These are phyloP conservation scores for Neoitamus cyanurus DNA, from an alignment of 2,888 invertebrate species.

Conservation along the genomic window DNA sequence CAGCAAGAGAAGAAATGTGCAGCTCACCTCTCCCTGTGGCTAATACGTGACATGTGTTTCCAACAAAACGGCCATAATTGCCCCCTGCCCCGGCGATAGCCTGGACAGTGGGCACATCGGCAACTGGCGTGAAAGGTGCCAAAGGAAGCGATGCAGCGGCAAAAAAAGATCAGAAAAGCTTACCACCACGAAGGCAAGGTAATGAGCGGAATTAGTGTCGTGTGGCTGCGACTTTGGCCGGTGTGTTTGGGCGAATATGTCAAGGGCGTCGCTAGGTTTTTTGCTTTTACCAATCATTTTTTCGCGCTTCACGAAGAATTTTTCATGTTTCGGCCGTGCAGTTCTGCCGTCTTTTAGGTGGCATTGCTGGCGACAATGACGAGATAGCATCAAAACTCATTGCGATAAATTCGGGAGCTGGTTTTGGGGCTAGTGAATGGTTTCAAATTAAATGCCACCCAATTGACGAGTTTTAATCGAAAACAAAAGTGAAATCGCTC, in stretches of 20 bases:
- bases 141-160: background rate
- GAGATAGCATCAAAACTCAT: background rate
- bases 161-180: slow-evolving; percentile 6
- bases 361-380: background rate
- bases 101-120: background rate
- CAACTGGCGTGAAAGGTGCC: background rate
- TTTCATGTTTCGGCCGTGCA: background rate
- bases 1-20: background rate
- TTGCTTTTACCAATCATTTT: background rate
- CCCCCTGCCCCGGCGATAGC: background rate
- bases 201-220: slow-evolving; percentile 32
- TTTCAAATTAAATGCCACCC: background rate
- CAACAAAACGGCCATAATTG: slow-evolving; percentile 24
- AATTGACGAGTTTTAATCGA: background rate
- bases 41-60: slow-evolving; percentile 36
- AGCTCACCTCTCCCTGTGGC: background rate
- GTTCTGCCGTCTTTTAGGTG: background rate
- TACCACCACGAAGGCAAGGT: slow-evolving; percentile 24
- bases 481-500: background rate
- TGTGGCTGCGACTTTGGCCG: slow-evolving; percentile 32
- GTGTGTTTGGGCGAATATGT: slow-evolving; percentile 28
- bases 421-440: background rate
- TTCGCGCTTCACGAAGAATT: background rate
- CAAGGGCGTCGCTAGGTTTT: slow-evolving; percentile 16
- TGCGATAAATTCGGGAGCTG: background rate